Base-by-base conservation (phyloP, 2,888 invertebrate species). In the Eristalis tenax region DNA sequence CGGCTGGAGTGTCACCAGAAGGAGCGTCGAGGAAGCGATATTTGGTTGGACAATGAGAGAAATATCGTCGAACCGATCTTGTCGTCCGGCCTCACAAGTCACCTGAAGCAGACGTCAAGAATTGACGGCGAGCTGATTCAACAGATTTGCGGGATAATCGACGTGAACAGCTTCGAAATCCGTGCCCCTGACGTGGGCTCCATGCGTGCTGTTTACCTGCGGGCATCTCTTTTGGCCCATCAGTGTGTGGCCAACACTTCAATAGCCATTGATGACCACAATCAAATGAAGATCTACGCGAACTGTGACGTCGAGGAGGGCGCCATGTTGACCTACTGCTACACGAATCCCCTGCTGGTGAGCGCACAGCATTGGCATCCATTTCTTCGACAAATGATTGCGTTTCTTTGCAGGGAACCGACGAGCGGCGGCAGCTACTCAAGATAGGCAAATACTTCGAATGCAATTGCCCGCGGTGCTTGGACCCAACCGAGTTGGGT, bases 91-190 rank as follows among this genome's bases (percentile, higher is more conserved):
- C 64, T 91, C 4, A 23, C 89, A 3, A 69, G 81, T 13, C 89
- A 90, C 35, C 84, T 93, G 15, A 89, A 83, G 1, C n/a, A 88
- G 56, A 92, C 92, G 4, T 90, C 90, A 0, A 93, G 94, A 18
- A 81, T 89, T 4, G 93, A 94, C 64, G 91, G 86, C 22, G 90
- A 91, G 28, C 89, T 95, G 4, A 92, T 96, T 6, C 97, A 97
- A 90, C 94, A 94, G 88, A 93, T 97, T 28, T 95, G 96, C 88
- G 96, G 96, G 0, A 94, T 96, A 26, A 94, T 96, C 26, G 97
- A 97, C 91, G 96, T 97, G 0, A 97, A 97, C 92, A 94, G 95
- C 57, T 97, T 96, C 90, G 97, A 97, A 92, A 94, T 97, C 13
- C 94, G 92, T 8, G 92, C 92, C 3, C 95, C 95, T 0, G 92